Conservation (phyloP, 2,113 vertebrate genomes). For the Tupaia chinensis region DNA sequence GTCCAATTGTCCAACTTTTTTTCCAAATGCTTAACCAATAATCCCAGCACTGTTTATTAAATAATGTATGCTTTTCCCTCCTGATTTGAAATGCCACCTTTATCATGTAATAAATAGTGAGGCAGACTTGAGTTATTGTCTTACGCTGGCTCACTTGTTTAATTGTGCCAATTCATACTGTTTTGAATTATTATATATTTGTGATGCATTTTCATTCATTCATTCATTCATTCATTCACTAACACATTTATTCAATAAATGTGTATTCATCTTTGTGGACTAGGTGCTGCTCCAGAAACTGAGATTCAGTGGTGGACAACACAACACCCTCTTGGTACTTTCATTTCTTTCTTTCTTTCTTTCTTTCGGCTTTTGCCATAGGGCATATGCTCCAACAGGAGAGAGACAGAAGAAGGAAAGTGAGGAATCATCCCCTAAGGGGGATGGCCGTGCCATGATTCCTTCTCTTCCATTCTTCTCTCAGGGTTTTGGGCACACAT, state of each 20-base stretch:
- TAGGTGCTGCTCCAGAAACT: not conserved
- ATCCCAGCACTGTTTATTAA: constrained; percentile 44
- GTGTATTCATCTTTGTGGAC: not conserved
- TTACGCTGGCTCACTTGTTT: constrained; percentile 32
- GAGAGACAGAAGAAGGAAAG: too few relatives aligned
- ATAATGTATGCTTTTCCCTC: constrained; percentile 47
- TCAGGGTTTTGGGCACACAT: too few relatives aligned
- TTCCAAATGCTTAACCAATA: constrained; percentile 59
- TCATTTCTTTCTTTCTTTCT: too few relatives aligned
- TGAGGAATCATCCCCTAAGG: too few relatives aligned
- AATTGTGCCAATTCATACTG: not conserved
- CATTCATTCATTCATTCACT: not conserved
- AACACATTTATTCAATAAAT: not conserved
- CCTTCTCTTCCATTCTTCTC: too few relatives aligned
- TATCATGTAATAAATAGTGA: constrained; percentile 21
- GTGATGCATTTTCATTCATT: not conserved
- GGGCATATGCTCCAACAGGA: too few relatives aligned
- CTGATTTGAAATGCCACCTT: constrained; percentile 61
- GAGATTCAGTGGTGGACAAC: not conserved
- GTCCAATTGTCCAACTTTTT: constrained; percentile 57
- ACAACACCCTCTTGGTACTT: not conserved
- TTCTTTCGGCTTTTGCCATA: too few relatives aligned
- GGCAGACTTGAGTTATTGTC: constrained; percentile 14
- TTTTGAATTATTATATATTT: not conserved
- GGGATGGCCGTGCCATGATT: too few relatives aligned